Percentiles rank a stretch among this genome's conserved stretches.
These are phyloP conservation scores for Pantelozetes paolii DNA, from an alignment of 2,888 invertebrate genomes.

Conservation along the genomic window DNA sequence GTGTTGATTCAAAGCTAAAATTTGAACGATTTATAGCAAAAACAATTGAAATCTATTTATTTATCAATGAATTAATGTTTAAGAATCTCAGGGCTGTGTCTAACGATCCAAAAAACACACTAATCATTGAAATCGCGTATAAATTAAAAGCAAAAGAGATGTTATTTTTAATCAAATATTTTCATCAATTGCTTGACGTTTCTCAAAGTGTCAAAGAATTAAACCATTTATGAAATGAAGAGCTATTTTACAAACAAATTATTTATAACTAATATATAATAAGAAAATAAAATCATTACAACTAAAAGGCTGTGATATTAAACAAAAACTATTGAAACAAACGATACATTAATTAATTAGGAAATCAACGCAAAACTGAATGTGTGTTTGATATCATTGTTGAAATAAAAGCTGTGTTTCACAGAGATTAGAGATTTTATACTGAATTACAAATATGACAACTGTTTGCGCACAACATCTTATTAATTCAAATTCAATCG, in stretches of 20 bases:
- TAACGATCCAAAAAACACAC: background rate
- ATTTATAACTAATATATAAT: background rate
- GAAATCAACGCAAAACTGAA: conserved; percentile 11
- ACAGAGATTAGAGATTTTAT: conserved; percentile 11
- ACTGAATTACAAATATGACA: conserved; percentile 8
- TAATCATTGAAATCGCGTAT: conserved; percentile 1
- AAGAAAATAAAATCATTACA: background rate
- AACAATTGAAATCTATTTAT: no score
- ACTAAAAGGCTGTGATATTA: conserved; percentile 37
- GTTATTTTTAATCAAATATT: background rate
- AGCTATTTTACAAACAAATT: conserved; percentile 29
- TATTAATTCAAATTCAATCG: background rate
- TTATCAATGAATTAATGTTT: no score
- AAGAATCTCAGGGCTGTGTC: background rate
- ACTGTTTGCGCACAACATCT: conserved; percentile 32
- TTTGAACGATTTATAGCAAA: background rate
- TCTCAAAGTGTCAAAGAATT: conserved; percentile 2
- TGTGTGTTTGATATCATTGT: conserved; percentile 18
- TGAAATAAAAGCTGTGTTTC: no score
- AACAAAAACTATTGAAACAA: conserved; percentile 19
- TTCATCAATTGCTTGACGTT: background rate
- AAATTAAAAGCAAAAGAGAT: background rate
- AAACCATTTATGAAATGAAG: background rate
- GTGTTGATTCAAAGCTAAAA: background rate
- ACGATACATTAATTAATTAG: background rate